Percentiles rank a stretch among this genome's conserved stretches.
phyloP scores from a whole-genome alignment of 2,113 vertebrate species.

The Lepisosteus oculatus region DNA sequence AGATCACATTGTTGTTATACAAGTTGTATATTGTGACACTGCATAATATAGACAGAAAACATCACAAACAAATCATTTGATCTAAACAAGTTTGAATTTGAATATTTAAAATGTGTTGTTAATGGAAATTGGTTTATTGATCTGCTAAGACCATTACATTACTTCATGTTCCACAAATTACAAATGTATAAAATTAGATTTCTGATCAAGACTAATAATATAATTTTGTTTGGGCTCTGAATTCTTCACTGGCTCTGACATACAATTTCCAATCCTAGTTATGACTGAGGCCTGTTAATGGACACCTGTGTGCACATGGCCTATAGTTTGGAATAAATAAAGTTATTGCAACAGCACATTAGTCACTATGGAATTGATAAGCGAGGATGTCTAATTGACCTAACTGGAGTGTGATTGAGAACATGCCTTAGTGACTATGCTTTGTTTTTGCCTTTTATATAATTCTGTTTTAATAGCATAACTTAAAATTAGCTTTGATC shows the following conservation, averaged over 20 bases:
- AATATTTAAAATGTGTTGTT: too few relatives aligned
- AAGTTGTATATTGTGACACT: too few relatives aligned
- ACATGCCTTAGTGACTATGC: not conserved
- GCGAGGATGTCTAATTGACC: not conserved
- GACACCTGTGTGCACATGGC: not conserved
- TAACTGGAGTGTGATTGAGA: not conserved
- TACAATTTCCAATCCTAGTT: not conserved
- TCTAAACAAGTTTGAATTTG: too few relatives aligned
- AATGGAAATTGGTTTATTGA: too few relatives aligned
- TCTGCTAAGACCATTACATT: too few relatives aligned
- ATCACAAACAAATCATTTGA: too few relatives aligned
- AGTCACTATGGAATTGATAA: constrained; percentile 1
- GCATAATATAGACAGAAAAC: too few relatives aligned
- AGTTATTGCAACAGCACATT: not conserved
- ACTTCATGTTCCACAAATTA: not conserved
- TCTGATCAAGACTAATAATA: not conserved
- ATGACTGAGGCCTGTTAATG: not conserved
- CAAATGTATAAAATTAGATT: not conserved
- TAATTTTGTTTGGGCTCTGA: not conserved
- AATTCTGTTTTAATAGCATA: too few relatives aligned
- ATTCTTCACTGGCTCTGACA: not conserved
- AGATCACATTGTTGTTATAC: too few relatives aligned
- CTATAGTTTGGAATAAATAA: not conserved
- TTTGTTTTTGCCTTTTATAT: too few relatives aligned
- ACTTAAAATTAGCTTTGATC: too few relatives aligned